These are phyloP conservation scores for Acestrorhynchus altus DNA, from an alignment of 2,797 vertebrate genomes.

Conservation along the genomic window DNA sequence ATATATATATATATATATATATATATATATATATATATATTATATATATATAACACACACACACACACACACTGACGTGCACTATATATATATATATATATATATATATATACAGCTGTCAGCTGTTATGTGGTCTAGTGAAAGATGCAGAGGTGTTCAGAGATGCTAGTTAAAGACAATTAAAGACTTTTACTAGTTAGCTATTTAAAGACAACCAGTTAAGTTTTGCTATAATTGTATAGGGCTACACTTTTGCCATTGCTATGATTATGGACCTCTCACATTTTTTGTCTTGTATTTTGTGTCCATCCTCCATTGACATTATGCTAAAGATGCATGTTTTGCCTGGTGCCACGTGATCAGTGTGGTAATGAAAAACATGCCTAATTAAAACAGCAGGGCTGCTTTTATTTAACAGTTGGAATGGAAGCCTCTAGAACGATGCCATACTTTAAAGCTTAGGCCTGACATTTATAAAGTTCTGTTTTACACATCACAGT, in stretches of 20 bases:
- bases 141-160: too few relatives aligned
- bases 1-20: too few relatives aligned
- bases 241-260: background rate
- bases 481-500: constrained; percentile 14
- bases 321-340: constrained; percentile 14
- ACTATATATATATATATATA: too few relatives aligned
- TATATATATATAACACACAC: too few relatives aligned
- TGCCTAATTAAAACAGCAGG: constrained; percentile 41
- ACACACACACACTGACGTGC: too few relatives aligned
- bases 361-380: constrained; percentile 42
- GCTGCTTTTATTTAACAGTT: constrained; percentile 28
- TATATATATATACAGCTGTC: too few relatives aligned
- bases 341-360: constrained; percentile 33
- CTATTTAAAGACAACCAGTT: too few relatives aligned
- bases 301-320: constrained; percentile 11
- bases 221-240: too few relatives aligned
- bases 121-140: too few relatives aligned
- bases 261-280: background rate
- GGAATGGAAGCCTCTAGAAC: constrained; percentile 24
- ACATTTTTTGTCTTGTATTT: background rate
- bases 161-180: too few relatives aligned
- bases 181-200: too few relatives aligned
- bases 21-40: too few relatives aligned
- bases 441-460: constrained; percentile 24
- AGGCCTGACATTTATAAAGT: constrained; percentile 34